Conservation (phyloP, 2,113 vertebrate genomes). For the Scytalopus superciliaris region DNA sequence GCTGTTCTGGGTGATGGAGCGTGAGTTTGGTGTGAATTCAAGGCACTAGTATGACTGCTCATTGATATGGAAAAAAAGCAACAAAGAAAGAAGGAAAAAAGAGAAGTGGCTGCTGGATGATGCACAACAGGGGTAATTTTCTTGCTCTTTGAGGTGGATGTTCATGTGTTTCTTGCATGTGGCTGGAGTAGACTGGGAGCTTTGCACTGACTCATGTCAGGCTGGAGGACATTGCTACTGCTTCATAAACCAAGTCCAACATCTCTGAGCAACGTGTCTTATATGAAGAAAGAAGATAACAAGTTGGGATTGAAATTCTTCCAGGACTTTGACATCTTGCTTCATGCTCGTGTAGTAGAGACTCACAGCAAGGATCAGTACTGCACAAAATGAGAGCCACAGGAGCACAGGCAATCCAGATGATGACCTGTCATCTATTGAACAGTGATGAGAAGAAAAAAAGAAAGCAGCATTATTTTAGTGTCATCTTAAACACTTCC, state of each 20-base stretch:
- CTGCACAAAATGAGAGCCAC: constrained; percentile 77
- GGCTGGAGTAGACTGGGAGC: not conserved
- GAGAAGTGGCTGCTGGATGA: not conserved
- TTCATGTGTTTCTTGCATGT: not conserved
- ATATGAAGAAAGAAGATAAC: constrained; percentile 80
- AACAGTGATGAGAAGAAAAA: not conserved
- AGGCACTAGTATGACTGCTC: not conserved
- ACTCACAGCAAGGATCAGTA: constrained; percentile 81
- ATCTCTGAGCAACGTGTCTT: constrained; percentile 79
- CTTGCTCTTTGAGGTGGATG: not conserved
- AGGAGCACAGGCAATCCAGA: constrained; percentile 72
- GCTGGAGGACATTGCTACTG: constrained; percentile 63
- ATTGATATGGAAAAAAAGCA: not conserved
- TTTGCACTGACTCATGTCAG: not conserved
- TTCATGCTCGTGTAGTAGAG: constrained; percentile 80
- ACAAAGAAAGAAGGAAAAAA: not conserved
- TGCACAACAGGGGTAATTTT: not conserved
- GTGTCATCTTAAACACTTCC: not conserved
- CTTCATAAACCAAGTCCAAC: constrained; percentile 85
- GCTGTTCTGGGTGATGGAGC: not conserved
- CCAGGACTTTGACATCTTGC: constrained; percentile 74
- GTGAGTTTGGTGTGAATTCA: not conserved
- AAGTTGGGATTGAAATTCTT: constrained; percentile 82
- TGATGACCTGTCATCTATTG: constrained; percentile 78
- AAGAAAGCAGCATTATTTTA: constrained; percentile 4